phyloP scores from a whole-genome alignment of 2,113 vertebrate genomes.

The Micromys minutus region DNA sequence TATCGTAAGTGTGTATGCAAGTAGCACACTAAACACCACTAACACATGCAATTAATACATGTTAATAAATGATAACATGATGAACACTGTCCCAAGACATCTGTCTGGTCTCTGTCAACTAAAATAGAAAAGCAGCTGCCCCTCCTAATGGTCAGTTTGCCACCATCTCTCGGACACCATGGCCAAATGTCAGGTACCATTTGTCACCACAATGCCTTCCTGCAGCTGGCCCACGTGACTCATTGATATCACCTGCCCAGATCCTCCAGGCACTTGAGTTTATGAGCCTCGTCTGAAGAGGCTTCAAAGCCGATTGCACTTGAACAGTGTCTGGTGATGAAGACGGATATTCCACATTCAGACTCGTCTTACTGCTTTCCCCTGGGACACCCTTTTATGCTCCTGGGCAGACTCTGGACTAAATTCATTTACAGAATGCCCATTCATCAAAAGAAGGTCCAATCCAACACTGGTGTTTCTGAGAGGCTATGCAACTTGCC shows the following conservation, averaged over 20 bases:
- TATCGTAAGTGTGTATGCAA: not conserved
- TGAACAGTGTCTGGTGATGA: slow-evolving; percentile 81
- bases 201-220: not conserved
- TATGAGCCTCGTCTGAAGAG: slow-evolving; percentile 61
- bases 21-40: not conserved
- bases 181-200: slow-evolving; percentile 40
- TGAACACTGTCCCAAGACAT: not conserved
- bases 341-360: slow-evolving; percentile 79
- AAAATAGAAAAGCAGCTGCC: slow-evolving; percentile 16
- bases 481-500: slow-evolving; percentile 62
- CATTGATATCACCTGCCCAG: slow-evolving; percentile 50
- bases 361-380: slow-evolving; percentile 68
- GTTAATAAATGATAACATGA: not conserved
- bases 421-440: slow-evolving; percentile 79
- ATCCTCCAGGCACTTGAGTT: slow-evolving; percentile 33
- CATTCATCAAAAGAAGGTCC: slow-evolving; percentile 83
- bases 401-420: slow-evolving; percentile 78
- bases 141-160: not conserved
- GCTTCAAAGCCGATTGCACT: slow-evolving; percentile 81
- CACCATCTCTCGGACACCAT: not conserved
- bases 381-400: slow-evolving; percentile 65
- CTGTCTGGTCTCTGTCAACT: not conserved
- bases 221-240: not conserved
- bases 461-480: slow-evolving; percentile 74
- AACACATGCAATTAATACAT: not conserved